Conservation (phyloP, 2,888 invertebrate species). For the Hirtodrosophila trivittata region DNA sequence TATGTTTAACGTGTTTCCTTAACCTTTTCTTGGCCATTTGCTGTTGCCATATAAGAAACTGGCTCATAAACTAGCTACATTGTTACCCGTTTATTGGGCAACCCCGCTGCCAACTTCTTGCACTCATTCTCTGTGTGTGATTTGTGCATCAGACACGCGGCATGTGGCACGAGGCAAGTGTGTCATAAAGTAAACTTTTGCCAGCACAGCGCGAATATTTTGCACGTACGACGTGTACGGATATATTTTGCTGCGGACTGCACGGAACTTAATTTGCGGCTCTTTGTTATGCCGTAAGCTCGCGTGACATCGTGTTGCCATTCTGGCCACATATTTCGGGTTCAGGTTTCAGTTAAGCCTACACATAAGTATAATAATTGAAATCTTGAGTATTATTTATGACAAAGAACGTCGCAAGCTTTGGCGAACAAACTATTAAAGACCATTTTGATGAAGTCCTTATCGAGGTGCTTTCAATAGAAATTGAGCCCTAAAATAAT, state of each 20-base stretch:
- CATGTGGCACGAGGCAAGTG: constrained; percentile 3
- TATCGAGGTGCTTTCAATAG: too few species aligned
- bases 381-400: too few species aligned
- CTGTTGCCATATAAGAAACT: constrained; percentile 39
- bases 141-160: constrained; percentile 29
- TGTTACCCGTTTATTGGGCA: constrained; percentile 36
- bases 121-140: constrained; percentile 27
- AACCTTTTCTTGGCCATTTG: not conserved
- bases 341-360: not conserved
- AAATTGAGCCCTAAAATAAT: too few species aligned
- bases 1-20: constrained; percentile 52
- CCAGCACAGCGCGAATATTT: constrained; percentile 49
- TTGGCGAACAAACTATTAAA: not conserved
- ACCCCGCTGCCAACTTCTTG: not conserved
- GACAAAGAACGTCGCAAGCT: not conserved
- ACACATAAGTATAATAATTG: too few species aligned
- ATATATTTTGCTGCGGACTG: constrained; percentile 17
- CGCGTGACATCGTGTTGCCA: constrained; percentile 36
- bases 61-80: constrained; percentile 60
- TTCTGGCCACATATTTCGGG: constrained; percentile 14
- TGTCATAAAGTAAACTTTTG: constrained; percentile 65
- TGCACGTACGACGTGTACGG: too few species aligned
- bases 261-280: constrained; percentile 77
- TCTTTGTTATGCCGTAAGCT: constrained; percentile 45
- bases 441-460: not conserved